Evolutionary conservation across 2,113 vertebrate genomes (phyloP).

Genomic region (Rhizomys pruinosus): DNA sequence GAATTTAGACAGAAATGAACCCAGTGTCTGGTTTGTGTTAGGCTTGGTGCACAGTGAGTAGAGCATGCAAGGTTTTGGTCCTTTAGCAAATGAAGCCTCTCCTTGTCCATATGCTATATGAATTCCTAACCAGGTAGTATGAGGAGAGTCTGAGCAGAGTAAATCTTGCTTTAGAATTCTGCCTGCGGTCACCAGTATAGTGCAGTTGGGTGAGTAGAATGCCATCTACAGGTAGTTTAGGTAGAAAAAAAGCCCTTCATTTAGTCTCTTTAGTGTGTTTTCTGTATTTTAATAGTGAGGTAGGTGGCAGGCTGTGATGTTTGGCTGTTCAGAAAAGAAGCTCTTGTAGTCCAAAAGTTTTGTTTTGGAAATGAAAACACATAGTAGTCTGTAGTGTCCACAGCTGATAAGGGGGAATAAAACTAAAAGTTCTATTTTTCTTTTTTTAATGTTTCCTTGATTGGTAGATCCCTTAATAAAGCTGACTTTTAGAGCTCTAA

Average conservation of each 20-base stretch:
- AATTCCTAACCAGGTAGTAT: background rate
- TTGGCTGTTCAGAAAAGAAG: background rate
- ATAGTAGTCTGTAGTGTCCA: background rate
- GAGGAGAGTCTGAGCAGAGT: background rate
- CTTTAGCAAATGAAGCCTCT: background rate
- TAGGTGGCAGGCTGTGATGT: background rate
- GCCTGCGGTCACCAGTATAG: background rate
- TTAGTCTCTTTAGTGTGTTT: background rate
- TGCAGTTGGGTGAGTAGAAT: background rate
- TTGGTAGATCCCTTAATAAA: background rate
- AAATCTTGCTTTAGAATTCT: background rate
- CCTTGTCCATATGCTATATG: background rate
- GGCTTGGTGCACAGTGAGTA: background rate
- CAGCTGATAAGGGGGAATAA: background rate
- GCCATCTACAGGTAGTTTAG: background rate
- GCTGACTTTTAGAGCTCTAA: background rate
- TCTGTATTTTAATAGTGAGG: constrained; percentile 31
- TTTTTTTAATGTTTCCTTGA: constrained; percentile 13
- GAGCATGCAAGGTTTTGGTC: background rate
- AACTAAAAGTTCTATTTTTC: background rate
- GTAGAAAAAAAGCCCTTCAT: background rate
- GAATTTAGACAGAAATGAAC: background rate
- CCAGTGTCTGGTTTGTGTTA: too few species aligned
- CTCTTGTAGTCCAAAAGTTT: background rate
- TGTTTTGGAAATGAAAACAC: background rate